Conservation (phyloP, 1,140 invertebrate genomes). For the Tetramorium alpestre region DNA sequence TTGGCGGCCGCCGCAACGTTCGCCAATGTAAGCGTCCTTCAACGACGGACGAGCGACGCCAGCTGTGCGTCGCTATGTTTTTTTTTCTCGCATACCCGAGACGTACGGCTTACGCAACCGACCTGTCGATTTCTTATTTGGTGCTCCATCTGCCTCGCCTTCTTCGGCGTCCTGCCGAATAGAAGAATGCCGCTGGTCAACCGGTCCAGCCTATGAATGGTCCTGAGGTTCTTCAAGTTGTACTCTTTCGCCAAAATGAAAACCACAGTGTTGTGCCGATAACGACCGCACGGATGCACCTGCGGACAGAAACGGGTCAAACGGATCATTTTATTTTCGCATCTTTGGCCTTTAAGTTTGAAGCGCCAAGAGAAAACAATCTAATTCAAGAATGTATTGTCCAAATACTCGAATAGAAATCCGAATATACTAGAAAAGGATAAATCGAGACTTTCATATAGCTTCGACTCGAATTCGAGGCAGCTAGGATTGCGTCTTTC, state of each 20-base stretch:
- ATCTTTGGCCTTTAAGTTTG: not conserved
- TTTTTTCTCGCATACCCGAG: not conserved
- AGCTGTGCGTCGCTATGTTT: slow-evolving; percentile 18
- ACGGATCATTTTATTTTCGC: not conserved
- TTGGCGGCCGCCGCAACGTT: not conserved
- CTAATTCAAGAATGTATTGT: not conserved
- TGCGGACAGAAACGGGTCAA: slow-evolving; percentile 81
- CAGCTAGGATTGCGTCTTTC: not conserved
- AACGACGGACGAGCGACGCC: slow-evolving; percentile 7
- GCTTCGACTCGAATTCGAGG: not conserved
- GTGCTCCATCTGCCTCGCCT: slow-evolving; percentile 96
- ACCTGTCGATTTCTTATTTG: slow-evolving; percentile 94
- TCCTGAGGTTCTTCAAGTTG: slow-evolving; percentile 96
- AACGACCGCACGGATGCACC: slow-evolving; percentile 98
- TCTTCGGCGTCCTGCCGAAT: slow-evolving; percentile 96
- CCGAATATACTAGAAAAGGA: not conserved
- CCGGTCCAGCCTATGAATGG: slow-evolving; percentile 96
- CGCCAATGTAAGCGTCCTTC: not conserved
- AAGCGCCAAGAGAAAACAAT: not conserved
- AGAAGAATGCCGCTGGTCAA: slow-evolving; percentile 97
- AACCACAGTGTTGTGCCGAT: slow-evolving; percentile 97
- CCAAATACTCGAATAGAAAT: not conserved
- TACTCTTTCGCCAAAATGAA: slow-evolving; percentile 99
- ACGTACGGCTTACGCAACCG: slow-evolving; percentile 40
- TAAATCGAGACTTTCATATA: not conserved